A percentile compares a stretch with the other conserved stretches of the same genome.
These are phyloP conservation scores for Lordiphosa clarofinis DNA, from an alignment of 1,140 invertebrate genomes.

Conservation along the genomic window DNA sequence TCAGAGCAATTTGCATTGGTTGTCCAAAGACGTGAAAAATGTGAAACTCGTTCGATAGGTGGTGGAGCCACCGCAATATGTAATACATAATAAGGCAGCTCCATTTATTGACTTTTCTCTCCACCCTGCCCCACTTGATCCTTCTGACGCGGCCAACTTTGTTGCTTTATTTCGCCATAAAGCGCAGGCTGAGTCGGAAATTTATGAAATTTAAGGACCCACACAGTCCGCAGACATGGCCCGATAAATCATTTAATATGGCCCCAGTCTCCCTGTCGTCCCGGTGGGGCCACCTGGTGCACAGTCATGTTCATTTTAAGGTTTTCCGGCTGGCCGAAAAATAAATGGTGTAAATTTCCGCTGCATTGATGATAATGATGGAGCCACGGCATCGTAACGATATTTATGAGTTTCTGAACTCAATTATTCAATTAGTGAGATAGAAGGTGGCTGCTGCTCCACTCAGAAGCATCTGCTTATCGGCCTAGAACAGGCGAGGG, in stretches of 20 bases:
- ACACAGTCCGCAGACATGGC: slow-evolving; percentile 50
- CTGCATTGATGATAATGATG: slow-evolving; percentile 41
- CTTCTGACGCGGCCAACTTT: slow-evolving; percentile 28
- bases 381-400: neutral
- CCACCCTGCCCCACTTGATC: neutral
- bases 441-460: slow-evolving; percentile 3
- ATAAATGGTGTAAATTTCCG: slow-evolving; percentile 33
- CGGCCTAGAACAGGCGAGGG: slow-evolving; percentile 24
- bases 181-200: slow-evolving; percentile 50
- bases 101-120: slow-evolving; percentile 46
- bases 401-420: slow-evolving; percentile 35
- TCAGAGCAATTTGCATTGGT: slow-evolving; percentile 42
- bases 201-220: slow-evolving; percentile 67
- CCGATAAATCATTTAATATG: slow-evolving; percentile 66
- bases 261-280: slow-evolving; percentile 29
- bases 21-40: slow-evolving; percentile 9
- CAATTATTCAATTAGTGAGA: slow-evolving; percentile 49
- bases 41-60: neutral
- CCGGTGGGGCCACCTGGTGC: slow-evolving; percentile 38
- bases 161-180: slow-evolving; percentile 44
- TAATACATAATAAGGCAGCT: slow-evolving; percentile 36
- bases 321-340: slow-evolving; percentile 34
- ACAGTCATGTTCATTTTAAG: slow-evolving; percentile 46
- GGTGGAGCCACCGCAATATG: slow-evolving; percentile 31
- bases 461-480: slow-evolving; percentile 42